Evolutionary conservation across 1,140 invertebrate genomes (phyloP), one percentile per base, ranked within the genome.

Genomic region (Ridgeia piscesae): DNA sequence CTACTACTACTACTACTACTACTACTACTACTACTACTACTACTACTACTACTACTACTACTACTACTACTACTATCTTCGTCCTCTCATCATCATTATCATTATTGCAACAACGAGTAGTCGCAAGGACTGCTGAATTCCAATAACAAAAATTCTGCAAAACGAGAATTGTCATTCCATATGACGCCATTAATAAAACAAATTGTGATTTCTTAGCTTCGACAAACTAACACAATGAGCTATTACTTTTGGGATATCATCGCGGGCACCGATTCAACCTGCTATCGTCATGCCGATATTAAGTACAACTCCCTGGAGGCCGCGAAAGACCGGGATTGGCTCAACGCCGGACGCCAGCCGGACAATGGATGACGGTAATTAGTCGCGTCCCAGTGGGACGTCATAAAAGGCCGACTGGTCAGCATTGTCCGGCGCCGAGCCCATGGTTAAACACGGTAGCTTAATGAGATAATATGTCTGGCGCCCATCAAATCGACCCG

Each of bases 391-490:
- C 58, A 21, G 58, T 77, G 2, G 58, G 58, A 21, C 27, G 27
- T 9, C 58, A 2, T 21, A 11, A 4, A 42, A 42, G 42, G 42
- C 42, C 42, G 42, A 42, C 2, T 77, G 58, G 17, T 77, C 58
- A 77, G 58, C 58, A 77, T 77, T 77, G 58, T 77, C 58, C 27
- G 58, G 58, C 58, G 58, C 17, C 58, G 58, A 77, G 58, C 27
- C 8, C 58, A 0, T 21, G 27, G 58, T 77, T 77, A 77, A 77
- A 77, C 27, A 77, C 58, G 58, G 58, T 77, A 77, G 58, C 58
- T 77, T 77, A 77, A 77, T 77, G 58, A 77, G 58, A 77, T 77
- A 77, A 77, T 77, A 77, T 77, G 58, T 17, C 58, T 77, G 58
- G 27, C 58, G 58, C 58, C 58, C 58, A 0, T 31, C 58, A 14